Percentiles rank a stretch among this genome's conserved stretches.
phyloP scores from a whole-genome alignment of 1,140 invertebrate species.

The Propsilocerus akamusi region DNA sequence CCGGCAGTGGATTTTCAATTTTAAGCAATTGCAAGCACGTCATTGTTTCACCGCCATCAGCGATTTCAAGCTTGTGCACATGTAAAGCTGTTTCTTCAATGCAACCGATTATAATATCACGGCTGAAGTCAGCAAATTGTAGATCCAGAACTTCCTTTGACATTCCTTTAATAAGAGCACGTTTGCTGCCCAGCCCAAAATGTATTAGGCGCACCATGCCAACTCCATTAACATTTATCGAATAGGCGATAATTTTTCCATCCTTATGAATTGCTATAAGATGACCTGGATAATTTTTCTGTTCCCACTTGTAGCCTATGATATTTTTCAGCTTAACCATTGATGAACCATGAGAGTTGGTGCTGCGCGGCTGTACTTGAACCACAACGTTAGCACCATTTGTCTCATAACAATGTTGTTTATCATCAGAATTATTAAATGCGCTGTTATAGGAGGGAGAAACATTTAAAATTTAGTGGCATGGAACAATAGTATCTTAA shows the following conservation, averaged over 20 bases:
- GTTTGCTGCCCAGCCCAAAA: conserved; percentile 48
- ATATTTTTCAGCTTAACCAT: conserved; percentile 81
- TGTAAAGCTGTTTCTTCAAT: conserved; percentile 67
- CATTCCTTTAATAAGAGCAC: conserved; percentile 72
- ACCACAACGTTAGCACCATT: conserved; percentile 49
- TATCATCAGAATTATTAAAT: conserved; percentile 43
- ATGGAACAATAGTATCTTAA: no score
- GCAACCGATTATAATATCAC: conserved; percentile 60
- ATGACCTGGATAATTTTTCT: conserved; percentile 65
- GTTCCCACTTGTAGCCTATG: conserved; percentile 86
- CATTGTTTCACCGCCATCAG: conserved; percentile 35
- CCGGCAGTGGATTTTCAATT: conserved; percentile 23
- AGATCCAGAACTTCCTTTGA: conserved; percentile 70
- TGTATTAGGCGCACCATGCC: conserved; percentile 69
- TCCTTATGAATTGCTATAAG: conserved; percentile 74
- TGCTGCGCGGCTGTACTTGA: conserved; percentile 37
- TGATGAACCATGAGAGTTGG: conserved; percentile 57
- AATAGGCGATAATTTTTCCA: conserved; percentile 76
- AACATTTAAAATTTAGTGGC: neutral
- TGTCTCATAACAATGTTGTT: conserved; percentile 44
- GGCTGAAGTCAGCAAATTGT: conserved; percentile 64
- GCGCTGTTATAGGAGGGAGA: conserved; percentile 27
- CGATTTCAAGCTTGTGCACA: conserved; percentile 49
- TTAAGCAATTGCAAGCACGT: conserved; percentile 32
- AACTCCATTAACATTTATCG: conserved; percentile 56